Evolutionary conservation across 92 coral and sea anemone genomes (phyloP), one percentile per base, ranked within the genome.

Genomic region (Nematostella vectensis): DNA sequence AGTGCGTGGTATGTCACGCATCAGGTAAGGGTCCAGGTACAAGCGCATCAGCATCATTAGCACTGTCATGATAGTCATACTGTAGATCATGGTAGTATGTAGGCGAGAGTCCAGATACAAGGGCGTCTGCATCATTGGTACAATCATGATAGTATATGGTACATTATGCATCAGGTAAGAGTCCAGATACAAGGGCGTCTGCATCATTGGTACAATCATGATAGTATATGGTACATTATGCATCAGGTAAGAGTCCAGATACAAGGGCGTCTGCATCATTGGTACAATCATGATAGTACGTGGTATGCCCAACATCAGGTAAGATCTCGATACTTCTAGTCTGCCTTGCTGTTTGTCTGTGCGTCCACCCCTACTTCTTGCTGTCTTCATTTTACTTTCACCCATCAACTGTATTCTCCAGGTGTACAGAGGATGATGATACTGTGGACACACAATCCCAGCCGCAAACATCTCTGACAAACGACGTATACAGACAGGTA

Each of bases 201-300:
- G 98, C 21, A 86, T 91, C 44, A 91, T 91, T 38, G 98, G 98
- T 48, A 95, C 98, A 1, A 77, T 91, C 4, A 91, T 91, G 98
- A 75, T 91, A 27, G 98, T 91, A 2, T 80, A 81, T 27, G 77
- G 89, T 42, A 85, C 85, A 95, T 91, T 95, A 13, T 68, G 61
- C 21, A 72, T 75, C 55, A 70, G 96, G 98, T 91, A 43, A n/a
- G n/a, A n/a, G n/a, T n/a, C n/a, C 69, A 91, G 98, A 55, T 91
- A 85, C 63, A 91, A 86, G 47, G 71, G 98, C 33, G 85, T 91
- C 40, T 95, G 98, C 21, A 86, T 91, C 44, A 91, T 91, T 38
- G 98, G 98, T 48, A 95, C 98, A 1, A 77, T 91, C 4, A 91
- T 91, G 98, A 75, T 91, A 27, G 98, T 91, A 2, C 83, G 83